Base-by-base conservation (phyloP, 2,888 invertebrate species). In the Congeria kusceri region DNA sequence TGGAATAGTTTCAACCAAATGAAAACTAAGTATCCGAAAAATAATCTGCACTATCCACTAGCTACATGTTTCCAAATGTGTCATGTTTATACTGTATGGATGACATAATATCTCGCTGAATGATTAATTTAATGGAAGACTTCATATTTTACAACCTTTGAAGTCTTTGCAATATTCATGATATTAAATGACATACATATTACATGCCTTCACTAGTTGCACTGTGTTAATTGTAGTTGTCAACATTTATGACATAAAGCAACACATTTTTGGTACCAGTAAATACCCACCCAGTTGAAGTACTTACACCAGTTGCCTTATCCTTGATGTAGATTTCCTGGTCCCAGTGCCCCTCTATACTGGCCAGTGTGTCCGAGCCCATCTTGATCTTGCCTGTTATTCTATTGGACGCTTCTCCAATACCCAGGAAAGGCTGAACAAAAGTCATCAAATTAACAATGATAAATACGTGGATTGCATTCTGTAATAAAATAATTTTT, bases 291-390 rank as follows among this genome's bases (percentile, higher is more conserved):
- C 58, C 61, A 46, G 13, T 18, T n/a, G n/a, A n/a, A 23, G 28
- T 39, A 71, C 95, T 94, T 92, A 96, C 96, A 91, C 96, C 96
- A 1, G 95, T 96, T 86, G 95, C 95, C 88, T 96, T 96, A 90
- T 98, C 98, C 86, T 96, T 97, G 72, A 98, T 96, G 78, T 95
- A 95, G 53, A 98, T 97, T 88, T 95, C 96, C 59, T 96, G 96
- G 92, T 98, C 98, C 98, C 98, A 98, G 91, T 97, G 97, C 0
- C 98, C 98, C 3, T 96, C 96, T 3, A 98, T 94, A 0, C 95
- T 96, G 0, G 97, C 97, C 56, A 98, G 92, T 0, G 97, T 97
- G 85, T 98, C 98, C 88, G 97, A 96, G 0, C 98, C 98, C 63
- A 97, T 95, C 90, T 96, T 97, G 68, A 98, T 96, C 84, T 97